Base-by-base conservation (phyloP, 2,113 vertebrate species). In the Oncorhynchus gorbuscha region DNA sequence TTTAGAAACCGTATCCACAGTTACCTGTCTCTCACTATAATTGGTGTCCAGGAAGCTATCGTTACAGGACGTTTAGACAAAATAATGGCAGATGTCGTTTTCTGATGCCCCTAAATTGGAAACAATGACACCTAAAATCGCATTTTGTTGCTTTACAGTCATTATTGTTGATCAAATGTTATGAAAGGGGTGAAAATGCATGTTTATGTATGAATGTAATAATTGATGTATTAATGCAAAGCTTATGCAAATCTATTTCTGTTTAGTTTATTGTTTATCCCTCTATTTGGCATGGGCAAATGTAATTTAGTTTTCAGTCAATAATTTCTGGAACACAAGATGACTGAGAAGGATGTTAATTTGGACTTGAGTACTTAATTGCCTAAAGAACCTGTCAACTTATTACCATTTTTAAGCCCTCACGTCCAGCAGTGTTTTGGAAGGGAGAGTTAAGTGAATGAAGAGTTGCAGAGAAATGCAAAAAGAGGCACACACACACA, bases 31-130 rank as follows among this genome's bases (percentile, higher is more conserved):
- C 71, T 45, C 59, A 59, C 66, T 76, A 20, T 88, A 87, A 89
- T 82, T 81, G 81, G 80, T 81, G 78, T 78, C 76, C 76, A 16
- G 78, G 77, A 68, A 62, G 73, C 71, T 61, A 75, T 72, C 66
- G 55, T 80, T 85, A 86, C 77, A 79, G 55, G 77, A 80, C 71
- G 49, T 79, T 55, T 18, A 79, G 86, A 86, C 82, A 76, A 84
- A 75, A 64, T 45, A 45, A 45, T 45, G 39, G 9, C 9, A 3
- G 39, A 45, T 45, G 35, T 72, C 81, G 24, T 71, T 81, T 79
- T 79, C 58, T 80, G 74, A 71, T 76, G 66, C 72, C 79, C 64
- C 22, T 81, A 76, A 83, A 83, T 76, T 39, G 1, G 9, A 39
- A 8, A 39, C 35, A 35, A 7, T 35, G 8, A 39, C 9, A 45